These are phyloP conservation scores for Talpa occidentalis DNA, from an alignment of 2,113 vertebrate species.

Conservation along the genomic window DNA sequence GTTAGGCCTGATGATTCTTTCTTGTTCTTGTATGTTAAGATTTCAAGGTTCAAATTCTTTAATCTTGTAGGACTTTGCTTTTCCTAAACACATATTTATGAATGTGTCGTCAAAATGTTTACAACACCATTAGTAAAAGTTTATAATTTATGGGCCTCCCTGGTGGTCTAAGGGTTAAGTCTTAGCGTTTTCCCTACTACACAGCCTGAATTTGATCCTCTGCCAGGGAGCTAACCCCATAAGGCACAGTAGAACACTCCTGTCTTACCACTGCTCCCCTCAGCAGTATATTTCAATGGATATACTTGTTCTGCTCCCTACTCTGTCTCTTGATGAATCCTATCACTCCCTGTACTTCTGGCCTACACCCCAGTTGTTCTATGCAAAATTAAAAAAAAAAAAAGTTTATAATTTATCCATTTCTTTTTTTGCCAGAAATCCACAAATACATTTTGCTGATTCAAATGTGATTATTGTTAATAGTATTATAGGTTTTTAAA, in stretches of 20 bases:
- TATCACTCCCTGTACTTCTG: too few species aligned
- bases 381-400: too few species aligned
- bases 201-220: too few species aligned
- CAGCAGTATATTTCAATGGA: too few species aligned
- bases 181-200: too few species aligned
- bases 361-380: too few species aligned
- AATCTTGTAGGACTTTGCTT: background rate
- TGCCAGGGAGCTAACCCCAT: too few species aligned
- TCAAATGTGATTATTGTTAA: background rate
- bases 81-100: slow-evolving; percentile 16
- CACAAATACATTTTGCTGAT: background rate
- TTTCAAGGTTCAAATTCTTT: background rate
- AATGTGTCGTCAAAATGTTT: background rate
- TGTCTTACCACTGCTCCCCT: too few species aligned
- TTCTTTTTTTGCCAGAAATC: background rate
- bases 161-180: too few species aligned
- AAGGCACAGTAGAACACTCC: too few species aligned
- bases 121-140: background rate
- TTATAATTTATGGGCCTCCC: background rate
- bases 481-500: background rate
- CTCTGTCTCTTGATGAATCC: too few species aligned
- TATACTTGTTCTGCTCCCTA: too few species aligned
- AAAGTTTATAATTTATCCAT: background rate
- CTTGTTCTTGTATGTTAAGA: background rate
- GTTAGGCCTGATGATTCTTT: background rate